A percentile compares a stretch with the other conserved stretches of the same genome.
Conservation (phyloP, 2,113 vertebrate genomes). For the Bufo bufo region DNA sequence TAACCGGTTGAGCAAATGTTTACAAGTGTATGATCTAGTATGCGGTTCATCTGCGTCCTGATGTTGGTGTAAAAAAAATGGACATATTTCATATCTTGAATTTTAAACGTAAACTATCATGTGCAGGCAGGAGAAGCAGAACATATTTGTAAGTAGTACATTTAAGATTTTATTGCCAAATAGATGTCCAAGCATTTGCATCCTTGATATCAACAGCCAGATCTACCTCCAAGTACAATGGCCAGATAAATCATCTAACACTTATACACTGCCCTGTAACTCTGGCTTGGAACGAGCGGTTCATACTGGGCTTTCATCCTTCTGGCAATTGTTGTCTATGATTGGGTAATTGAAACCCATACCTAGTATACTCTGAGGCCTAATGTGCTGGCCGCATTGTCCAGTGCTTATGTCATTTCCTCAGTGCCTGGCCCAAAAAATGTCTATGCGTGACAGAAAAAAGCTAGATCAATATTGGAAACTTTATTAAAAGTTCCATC, state of each 20-base stretch:
- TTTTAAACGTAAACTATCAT: slow-evolving; percentile 24
- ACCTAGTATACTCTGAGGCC: not conserved
- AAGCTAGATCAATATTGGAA: not conserved
- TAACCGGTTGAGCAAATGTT: slow-evolving; percentile 36
- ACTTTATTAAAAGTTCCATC: not conserved
- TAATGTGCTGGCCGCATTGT: not conserved
- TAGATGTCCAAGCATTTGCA: not conserved
- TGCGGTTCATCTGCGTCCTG: not conserved
- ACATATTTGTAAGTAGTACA: slow-evolving; percentile 19
- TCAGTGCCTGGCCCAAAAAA: not conserved
- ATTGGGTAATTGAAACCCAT: not conserved
- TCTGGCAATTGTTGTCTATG: not conserved
- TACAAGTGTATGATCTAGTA: not conserved
- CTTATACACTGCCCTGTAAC: not conserved
- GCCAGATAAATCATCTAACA: not conserved
- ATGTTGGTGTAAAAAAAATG: not conserved
- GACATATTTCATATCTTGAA: slow-evolving; percentile 14
- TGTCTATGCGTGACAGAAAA: not conserved
- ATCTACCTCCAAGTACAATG: not conserved
- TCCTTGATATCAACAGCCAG: not conserved
- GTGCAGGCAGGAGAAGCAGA: not conserved
- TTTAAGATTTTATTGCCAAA: not conserved
- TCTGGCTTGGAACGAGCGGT: not conserved
- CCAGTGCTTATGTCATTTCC: not conserved
- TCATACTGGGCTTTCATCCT: not conserved